Percentiles rank a stretch among this genome's conserved stretches.
Evolutionary conservation across 2,888 invertebrate genomes (phyloP).

Genomic region (Rhabditophanes sp.): DNA sequence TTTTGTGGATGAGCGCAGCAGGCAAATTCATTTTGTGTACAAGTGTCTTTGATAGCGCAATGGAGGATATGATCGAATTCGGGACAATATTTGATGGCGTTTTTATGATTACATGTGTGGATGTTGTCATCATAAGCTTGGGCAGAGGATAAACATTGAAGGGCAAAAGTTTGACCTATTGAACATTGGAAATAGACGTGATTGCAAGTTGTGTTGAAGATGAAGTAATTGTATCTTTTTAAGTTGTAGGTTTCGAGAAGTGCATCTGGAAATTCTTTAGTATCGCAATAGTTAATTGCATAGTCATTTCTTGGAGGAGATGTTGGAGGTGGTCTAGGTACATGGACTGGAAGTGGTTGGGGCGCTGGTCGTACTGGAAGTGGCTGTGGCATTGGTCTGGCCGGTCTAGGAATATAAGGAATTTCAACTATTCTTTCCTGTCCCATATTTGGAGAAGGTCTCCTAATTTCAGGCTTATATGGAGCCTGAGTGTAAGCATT

Average conservation of each 20-base stretch:
- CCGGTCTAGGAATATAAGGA: too few relatives aligned
- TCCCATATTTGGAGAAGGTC: too few relatives aligned
- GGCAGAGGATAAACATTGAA: conserved; percentile 23
- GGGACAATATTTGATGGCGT: conserved; percentile 33
- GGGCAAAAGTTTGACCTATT: conserved; percentile 35
- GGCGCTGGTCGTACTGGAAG: conserved; percentile 1
- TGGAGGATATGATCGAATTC: conserved; percentile 41
- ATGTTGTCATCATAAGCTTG: conserved; percentile 36
- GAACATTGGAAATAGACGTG: conserved; percentile 39
- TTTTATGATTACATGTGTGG: conserved; percentile 32
- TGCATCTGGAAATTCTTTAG: conserved; percentile 15
- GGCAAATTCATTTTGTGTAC: conserved; percentile 15
- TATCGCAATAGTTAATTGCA: conserved; percentile 34
- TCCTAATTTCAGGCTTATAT: too few relatives aligned
- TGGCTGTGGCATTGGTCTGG: background rate
- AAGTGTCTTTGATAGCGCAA: conserved; percentile 22
- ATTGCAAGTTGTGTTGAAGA: conserved; percentile 36
- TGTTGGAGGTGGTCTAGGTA: conserved; percentile 2
- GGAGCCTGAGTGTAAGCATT: too few relatives aligned
- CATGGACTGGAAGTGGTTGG: conserved; percentile 4
- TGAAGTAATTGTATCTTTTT: conserved; percentile 33
- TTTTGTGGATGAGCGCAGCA: conserved; percentile 37
- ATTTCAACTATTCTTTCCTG: too few relatives aligned
- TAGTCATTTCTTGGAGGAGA: conserved; percentile 9
- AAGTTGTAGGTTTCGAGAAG: conserved; percentile 20